Conservation (phyloP, 2,797 vertebrate genomes). For the Clarias pachynema region DNA sequence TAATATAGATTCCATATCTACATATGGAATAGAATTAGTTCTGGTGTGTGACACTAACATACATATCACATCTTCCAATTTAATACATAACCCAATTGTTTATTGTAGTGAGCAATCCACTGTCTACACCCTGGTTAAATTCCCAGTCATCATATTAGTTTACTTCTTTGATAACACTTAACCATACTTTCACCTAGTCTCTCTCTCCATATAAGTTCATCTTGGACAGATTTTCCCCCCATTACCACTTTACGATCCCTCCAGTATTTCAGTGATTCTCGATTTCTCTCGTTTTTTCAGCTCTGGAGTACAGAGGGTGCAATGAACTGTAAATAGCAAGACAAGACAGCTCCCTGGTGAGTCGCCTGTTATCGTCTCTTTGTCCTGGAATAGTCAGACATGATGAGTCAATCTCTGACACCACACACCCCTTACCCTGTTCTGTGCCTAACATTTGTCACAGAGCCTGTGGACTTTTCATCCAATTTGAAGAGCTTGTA, state of each 20-base stretch:
- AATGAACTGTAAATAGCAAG: constrained; percentile 54
- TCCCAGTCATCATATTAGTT: not conserved
- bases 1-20: not conserved
- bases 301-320: constrained; percentile 48
- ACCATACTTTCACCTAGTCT: not conserved
- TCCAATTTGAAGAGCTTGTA: constrained; percentile 19
- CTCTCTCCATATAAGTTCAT: constrained; percentile 4
- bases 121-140: not conserved
- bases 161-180: not conserved
- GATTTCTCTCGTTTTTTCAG: constrained; percentile 31
- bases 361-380: constrained; percentile 59
- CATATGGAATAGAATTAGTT: not conserved
- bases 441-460: constrained; percentile 36
- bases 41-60: not conserved
- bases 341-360: constrained; percentile 57
- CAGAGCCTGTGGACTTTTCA: constrained; percentile 32
- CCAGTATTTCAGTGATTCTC: constrained; percentile 45
- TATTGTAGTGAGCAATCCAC: not conserved
- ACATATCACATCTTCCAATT: not conserved
- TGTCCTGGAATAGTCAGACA: constrained; percentile 58
- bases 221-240: constrained; percentile 16
- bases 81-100: not conserved
- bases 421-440: constrained; percentile 48
- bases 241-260: constrained; percentile 44
- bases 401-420: constrained; percentile 57